These are phyloP conservation scores for Presbytis comata DNA, from an alignment of 2,797 vertebrate genomes.

Conservation along the genomic window DNA sequence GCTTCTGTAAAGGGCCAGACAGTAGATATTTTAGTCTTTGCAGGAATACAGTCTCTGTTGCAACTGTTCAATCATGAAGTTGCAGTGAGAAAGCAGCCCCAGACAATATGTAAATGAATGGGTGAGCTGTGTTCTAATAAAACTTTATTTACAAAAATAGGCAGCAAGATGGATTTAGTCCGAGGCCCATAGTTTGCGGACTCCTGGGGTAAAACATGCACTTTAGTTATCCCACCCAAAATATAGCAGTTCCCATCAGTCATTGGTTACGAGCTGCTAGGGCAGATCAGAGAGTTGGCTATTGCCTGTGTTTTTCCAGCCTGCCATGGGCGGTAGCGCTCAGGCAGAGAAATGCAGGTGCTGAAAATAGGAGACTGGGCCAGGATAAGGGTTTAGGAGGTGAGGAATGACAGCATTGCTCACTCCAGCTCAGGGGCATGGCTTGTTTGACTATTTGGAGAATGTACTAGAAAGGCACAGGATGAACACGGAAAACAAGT, in stretches of 20 bases:
- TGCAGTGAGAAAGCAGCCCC: not conserved
- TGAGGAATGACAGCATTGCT: not conserved
- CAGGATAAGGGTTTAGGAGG: not conserved
- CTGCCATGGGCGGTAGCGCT: not conserved
- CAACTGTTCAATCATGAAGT: not conserved
- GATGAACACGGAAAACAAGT: not conserved
- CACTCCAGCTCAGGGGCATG: not conserved
- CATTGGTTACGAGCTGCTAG: not conserved
- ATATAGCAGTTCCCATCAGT: not conserved
- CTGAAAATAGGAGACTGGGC: not conserved
- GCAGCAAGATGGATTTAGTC: not conserved
- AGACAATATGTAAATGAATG: not conserved
- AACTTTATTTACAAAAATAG: slow-evolving; percentile 56
- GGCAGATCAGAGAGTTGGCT: not conserved
- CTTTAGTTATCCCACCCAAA: not conserved
- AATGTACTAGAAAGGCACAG: not conserved
- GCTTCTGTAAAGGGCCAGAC: not conserved
- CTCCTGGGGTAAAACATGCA: not conserved
- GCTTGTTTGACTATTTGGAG: not conserved
- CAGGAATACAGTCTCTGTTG: not conserved
- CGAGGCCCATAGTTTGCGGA: not conserved
- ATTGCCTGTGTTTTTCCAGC: not conserved
- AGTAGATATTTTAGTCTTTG: slow-evolving; percentile 16
- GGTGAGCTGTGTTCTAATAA: slow-evolving; percentile 43
- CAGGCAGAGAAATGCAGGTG: not conserved